Base-by-base conservation (phyloP, 2,113 vertebrate genomes). In the Corythornis madagascariensis region DNA sequence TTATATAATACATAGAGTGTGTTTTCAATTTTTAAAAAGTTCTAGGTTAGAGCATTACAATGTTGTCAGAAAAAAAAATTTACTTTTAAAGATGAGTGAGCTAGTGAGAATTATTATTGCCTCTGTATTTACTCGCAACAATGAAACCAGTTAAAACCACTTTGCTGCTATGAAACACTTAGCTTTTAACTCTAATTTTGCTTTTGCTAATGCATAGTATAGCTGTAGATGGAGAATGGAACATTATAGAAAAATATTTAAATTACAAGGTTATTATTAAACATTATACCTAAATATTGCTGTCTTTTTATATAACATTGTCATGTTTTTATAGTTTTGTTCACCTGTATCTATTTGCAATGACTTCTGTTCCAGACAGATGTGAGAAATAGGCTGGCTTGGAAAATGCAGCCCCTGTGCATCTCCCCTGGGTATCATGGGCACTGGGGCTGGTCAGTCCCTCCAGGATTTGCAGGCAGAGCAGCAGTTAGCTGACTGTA, bases 41-140 rank as follows among this genome's bases (percentile, higher is more conserved):
- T 94, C 61, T 85, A 35, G 43, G 69, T 81, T 92, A 89, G 82
- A 72, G 52, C 65, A 72, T 94, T 91, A 55, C 73, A 53, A 45
- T 48, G 74, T 86, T 91, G 29, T 60, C 73, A 85, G 73, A 79
- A 77, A 93, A 89, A 89, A 92, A 93, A 50, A 93, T 92, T 69
- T 57, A 82, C 82, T 96, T 94, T 89, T 94, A 90, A 72, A 94
- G 94, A 50, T 91, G 88, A 95, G 64, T 84, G 86, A 96, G 73
- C 74, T 89, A 76, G 86, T 95, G 63, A 95, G 77, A 93, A 90
- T 93, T 94, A 56, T 57, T 82, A 84, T 65, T 96, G 94, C 89
- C 95, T 92, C 63, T n/a, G 26, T 96, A 88, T 96, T 94, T 79
- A 92, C 89, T 88, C 92, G 93, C 90, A 94, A 92, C 81, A 94